These are phyloP conservation scores for Stomorhina lunata DNA, from an alignment of 2,888 invertebrate genomes.

Conservation along the genomic window DNA sequence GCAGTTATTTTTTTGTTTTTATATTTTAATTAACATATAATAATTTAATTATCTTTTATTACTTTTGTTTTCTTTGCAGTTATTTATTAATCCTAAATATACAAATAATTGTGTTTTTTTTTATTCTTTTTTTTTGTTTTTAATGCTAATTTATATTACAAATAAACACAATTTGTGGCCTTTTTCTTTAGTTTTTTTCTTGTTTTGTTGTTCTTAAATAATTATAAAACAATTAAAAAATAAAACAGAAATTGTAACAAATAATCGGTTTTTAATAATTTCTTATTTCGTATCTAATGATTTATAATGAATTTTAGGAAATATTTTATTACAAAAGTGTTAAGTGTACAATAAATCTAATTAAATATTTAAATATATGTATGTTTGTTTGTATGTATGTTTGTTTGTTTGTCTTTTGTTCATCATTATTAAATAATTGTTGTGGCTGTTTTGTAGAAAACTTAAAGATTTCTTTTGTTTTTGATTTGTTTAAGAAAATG, in stretches of 20 bases:
- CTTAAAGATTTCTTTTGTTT: background rate
- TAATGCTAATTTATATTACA: slow-evolving; percentile 61
- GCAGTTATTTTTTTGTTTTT: slow-evolving; percentile 70
- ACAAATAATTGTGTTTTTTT: slow-evolving; percentile 45
- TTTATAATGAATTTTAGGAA: slow-evolving; percentile 29
- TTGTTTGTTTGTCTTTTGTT: background rate
- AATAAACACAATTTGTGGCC: slow-evolving; percentile 64
- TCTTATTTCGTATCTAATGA: background rate
- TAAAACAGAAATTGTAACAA: slow-evolving; percentile 10
- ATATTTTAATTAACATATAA: slow-evolving; percentile 58
- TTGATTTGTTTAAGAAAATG: background rate
- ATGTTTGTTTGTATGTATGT: background rate
- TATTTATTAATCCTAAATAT: slow-evolving; percentile 62
- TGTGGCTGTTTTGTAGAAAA: background rate
- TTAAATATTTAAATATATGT: background rate
- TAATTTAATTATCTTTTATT: slow-evolving; percentile 41
- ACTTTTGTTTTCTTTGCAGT: slow-evolving; percentile 44
- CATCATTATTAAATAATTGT: slow-evolving; percentile 4
- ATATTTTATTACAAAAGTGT: slow-evolving; percentile 47
- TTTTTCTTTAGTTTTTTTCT: slow-evolving; percentile 32
- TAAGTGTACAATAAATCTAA: too few species aligned
- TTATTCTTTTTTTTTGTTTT: slow-evolving; percentile 25
- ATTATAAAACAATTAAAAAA: slow-evolving; percentile 30
- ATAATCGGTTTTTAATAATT: too few species aligned
- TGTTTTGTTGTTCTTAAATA: background rate